Evolutionary conservation across 2,888 invertebrate species (phyloP), one percentile per base, ranked within the genome.

Genomic region (Drosophila falleni): DNA sequence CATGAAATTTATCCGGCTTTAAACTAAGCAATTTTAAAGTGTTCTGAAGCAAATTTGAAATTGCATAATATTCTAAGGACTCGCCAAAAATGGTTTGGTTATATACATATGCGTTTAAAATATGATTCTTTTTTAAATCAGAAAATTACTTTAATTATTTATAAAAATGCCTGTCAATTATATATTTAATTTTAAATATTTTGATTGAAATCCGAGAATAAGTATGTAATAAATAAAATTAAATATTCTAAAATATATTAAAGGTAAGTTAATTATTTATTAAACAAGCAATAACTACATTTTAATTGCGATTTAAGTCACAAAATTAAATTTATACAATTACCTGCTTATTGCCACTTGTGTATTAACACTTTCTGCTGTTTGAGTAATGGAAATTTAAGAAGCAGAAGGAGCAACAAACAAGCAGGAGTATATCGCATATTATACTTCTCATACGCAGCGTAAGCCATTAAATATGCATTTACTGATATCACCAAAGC

Each of bases 381-480:
- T 35, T 58, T 56, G 66, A 80, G 54, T 67, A 65, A 80, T 51
- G 63, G 42, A 23, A 58, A 60, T 80, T 65, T 62, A 47, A 56
- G 53, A 16, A 47, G 56, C 51, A 15, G 39, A n/a, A 51, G 53
- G 11, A 39, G 37, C 39, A 35, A 54, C 56, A 60, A 50, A 46
- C 74, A 62, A 50, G 55, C 74, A 19, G 1, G 8, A 33, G 58
- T 23, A 49, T 56, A 41, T 16, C 44, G 70, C 49, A 46, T 65
- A 59, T 64, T 58, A 35, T 44, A 79, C 70, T 80, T 80, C 83
- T 86, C 89, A 83, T 80, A 74, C 78, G 81, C 74, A 64, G 71
- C 73, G 71, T 84, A 74, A 77, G 80, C 87, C 90, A 89, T 85
- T 85, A 85, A 85, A 85, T 85, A 89, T 85, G 89, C 85, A 88